Evolutionary conservation across 1,140 invertebrate species (phyloP).

Genomic region (Myzus persicae): DNA sequence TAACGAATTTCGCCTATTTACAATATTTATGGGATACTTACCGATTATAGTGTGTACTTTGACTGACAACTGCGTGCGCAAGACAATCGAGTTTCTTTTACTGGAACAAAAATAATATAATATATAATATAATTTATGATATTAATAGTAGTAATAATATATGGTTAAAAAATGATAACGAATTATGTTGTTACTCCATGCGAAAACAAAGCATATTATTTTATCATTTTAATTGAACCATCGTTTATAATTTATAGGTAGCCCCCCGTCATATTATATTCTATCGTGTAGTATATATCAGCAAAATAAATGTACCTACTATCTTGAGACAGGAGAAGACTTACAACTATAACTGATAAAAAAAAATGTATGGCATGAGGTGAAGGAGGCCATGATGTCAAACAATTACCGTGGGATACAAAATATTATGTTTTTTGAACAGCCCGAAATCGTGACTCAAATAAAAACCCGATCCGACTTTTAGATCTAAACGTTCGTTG

Average conservation of each 20-base stretch:
- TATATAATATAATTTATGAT: conserved; percentile 25
- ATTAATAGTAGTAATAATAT: neutral
- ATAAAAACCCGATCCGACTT: conserved; percentile 49
- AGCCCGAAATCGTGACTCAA: conserved; percentile 56
- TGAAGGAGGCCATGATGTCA: conserved; percentile 19
- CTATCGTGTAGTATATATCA: neutral
- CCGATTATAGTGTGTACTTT: conserved; percentile 97
- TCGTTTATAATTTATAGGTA: neutral
- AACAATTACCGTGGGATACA: conserved; percentile 54
- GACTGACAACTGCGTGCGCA: conserved; percentile 95
- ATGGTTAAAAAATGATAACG: neutral
- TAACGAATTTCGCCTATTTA: neutral
- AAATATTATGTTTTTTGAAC: conserved; percentile 41
- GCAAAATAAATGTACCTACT: neutral
- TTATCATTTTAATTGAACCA: neutral
- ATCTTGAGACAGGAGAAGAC: neutral
- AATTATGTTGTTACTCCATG: neutral
- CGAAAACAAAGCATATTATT: neutral
- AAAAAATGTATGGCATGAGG: neutral
- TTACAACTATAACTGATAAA: neutral
- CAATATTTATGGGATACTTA: conserved; percentile 70
- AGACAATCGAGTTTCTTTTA: conserved; percentile 94
- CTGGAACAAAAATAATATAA: conserved; percentile 70
- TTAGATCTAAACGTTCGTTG: conserved; percentile 43
- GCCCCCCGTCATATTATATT: neutral